These are phyloP conservation scores for Dermatemys mawii DNA, from an alignment of 2,113 vertebrate genomes.

Conservation along the genomic window DNA sequence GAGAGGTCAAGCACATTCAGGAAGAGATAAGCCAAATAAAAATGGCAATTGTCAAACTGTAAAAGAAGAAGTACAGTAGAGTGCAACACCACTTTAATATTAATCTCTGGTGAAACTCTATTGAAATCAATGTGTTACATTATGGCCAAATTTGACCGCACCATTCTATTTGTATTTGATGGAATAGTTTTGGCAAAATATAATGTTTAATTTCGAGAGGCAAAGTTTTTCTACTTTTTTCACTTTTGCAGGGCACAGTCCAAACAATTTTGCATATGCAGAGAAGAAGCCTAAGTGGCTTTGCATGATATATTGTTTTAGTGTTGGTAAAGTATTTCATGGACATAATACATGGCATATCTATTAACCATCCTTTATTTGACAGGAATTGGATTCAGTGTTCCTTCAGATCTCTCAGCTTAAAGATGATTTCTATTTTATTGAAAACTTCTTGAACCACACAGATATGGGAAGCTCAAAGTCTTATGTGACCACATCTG, in stretches of 20 bases:
- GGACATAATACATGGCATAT: background rate
- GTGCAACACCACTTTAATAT: background rate
- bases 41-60: too few relatives aligned
- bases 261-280: background rate
- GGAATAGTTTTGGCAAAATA: background rate
- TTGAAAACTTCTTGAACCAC: background rate
- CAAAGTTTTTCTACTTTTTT: background rate
- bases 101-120: background rate
- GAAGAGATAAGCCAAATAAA: background rate
- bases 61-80: fast-evolving
- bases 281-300: fast-evolving
- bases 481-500: background rate
- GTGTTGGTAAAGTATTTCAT: background rate
- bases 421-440: slow-evolving; percentile 8
- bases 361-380: background rate
- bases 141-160: background rate
- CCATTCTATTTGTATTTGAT: too few relatives aligned
- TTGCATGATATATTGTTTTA: background rate
- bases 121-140: background rate
- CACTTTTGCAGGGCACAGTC: background rate
- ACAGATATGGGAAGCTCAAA: background rate
- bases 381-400: background rate
- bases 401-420: slow-evolving; percentile 36
- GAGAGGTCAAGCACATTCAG: background rate
- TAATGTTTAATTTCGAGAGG: background rate